Conservation (phyloP, 1,140 invertebrate species). For the Phenacoccus solenopsis region DNA sequence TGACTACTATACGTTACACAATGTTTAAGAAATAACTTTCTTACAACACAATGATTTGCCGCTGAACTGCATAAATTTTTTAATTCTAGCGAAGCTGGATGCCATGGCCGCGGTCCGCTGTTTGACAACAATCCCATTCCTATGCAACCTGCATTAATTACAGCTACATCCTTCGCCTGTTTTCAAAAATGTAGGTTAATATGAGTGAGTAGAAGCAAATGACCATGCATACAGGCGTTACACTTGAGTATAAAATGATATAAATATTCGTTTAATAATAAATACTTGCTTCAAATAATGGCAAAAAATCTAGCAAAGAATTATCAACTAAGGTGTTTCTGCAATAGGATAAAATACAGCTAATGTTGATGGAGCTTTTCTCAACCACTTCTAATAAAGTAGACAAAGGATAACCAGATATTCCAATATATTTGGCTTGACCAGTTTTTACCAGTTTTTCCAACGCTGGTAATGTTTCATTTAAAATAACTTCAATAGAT, state of each 20-base stretch:
- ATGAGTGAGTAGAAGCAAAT: too few relatives aligned
- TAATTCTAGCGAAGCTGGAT: conserved; percentile 55
- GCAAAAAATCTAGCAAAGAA: conserved; percentile 54
- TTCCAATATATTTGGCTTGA: conserved; percentile 69
- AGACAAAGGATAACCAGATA: conserved; percentile 75
- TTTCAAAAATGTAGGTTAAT: too few relatives aligned
- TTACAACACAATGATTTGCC: conserved; percentile 48
- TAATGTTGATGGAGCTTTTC: conserved; percentile 49
- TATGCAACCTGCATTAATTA: conserved; percentile 68
- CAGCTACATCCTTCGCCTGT: conserved; percentile 54
- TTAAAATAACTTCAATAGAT: conserved; percentile 59
- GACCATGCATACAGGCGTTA: too few relatives aligned
- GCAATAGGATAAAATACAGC: conserved; percentile 63
- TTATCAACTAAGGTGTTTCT: conserved; percentile 68
- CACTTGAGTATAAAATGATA: neutral
- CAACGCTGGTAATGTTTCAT: conserved; percentile 73
- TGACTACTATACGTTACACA: too few relatives aligned
- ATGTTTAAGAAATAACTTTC: too few relatives aligned
- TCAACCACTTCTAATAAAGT: conserved; percentile 59
- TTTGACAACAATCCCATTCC: conserved; percentile 71
- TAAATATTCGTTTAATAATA: neutral
- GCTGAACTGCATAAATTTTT: conserved; percentile 50
- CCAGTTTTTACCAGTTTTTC: conserved; percentile 56
- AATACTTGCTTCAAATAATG: conserved; percentile 58
- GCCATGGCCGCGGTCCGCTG: conserved; percentile 63